phyloP scores from a whole-genome alignment of 37 sponge, comb jelly and placozoan genomes.

The Spongilla lacustris region DNA sequence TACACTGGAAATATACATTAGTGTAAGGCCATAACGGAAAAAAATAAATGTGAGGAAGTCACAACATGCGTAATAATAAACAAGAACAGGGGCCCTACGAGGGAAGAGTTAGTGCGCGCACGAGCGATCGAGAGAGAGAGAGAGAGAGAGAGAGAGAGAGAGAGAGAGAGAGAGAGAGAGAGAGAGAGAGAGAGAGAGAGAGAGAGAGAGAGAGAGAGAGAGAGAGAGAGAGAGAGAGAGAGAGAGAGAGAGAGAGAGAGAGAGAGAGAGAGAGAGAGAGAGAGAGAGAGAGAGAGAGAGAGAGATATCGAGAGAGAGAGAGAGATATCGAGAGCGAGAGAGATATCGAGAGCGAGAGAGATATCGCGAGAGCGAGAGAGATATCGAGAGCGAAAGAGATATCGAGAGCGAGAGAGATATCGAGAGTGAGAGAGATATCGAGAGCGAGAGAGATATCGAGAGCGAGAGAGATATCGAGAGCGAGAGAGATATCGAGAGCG shows the following conservation, averaged over 20 bases:
- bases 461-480: no score
- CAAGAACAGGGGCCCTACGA: background rate
- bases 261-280: no score
- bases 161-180: no score
- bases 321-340: conserved; percentile 3
- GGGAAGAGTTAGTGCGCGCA: no score
- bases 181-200: no score
- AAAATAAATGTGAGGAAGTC: background rate
- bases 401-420: conserved; percentile 17
- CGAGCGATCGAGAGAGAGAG: background rate
- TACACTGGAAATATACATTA: background rate
- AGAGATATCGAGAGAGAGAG: conserved; percentile 10
- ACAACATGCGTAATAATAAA: background rate
- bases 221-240: no score
- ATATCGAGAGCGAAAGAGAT: conserved; percentile 8
- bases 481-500: no score
- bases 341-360: background rate
- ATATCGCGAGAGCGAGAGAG: background rate
- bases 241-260: no score
- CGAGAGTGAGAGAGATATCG: no score
- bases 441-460: no score
- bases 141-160: no score
- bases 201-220: no score
- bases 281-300: conserved; percentile 5
- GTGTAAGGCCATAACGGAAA: background rate